phyloP scores from a whole-genome alignment of 2,113 vertebrate genomes.

The Chloebia gouldiae region DNA sequence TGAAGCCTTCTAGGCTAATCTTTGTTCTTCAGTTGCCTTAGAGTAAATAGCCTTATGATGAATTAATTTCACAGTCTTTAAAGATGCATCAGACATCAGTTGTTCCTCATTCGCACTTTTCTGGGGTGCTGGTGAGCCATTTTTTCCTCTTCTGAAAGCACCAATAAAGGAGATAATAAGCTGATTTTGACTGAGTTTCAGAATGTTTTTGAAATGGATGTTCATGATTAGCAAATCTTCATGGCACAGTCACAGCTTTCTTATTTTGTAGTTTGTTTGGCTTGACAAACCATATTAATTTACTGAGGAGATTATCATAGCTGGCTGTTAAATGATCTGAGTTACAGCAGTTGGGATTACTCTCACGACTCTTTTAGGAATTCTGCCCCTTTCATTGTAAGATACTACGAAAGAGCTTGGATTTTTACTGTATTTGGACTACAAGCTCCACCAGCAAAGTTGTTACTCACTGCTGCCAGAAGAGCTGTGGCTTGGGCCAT shows the following conservation, averaged over 20 bases:
- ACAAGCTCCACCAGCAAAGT: background rate
- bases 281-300: conserved; percentile 1
- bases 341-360: background rate
- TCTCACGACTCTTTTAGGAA: background rate
- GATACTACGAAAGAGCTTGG: background rate
- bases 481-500: background rate
- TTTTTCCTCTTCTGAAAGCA: background rate
- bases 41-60: background rate
- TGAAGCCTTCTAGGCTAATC: background rate
- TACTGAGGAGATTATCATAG: background rate
- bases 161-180: background rate
- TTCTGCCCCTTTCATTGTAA: background rate
- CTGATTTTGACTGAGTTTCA: background rate
- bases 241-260: background rate
- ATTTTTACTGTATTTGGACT: conserved; percentile 47
- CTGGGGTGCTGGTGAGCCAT: background rate
- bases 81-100: background rate
- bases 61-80: background rate
- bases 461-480: background rate
- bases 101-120: background rate
- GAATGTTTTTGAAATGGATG: background rate
- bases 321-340: conserved; percentile 6
- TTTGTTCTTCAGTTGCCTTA: background rate
- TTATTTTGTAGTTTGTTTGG: conserved; percentile 19
- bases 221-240: background rate